A percentile compares a stretch with the other conserved stretches of the same genome.
These are phyloP conservation scores for Halcyon smyrnensis DNA, from an alignment of 2,797 vertebrate species.

Conservation along the genomic window DNA sequence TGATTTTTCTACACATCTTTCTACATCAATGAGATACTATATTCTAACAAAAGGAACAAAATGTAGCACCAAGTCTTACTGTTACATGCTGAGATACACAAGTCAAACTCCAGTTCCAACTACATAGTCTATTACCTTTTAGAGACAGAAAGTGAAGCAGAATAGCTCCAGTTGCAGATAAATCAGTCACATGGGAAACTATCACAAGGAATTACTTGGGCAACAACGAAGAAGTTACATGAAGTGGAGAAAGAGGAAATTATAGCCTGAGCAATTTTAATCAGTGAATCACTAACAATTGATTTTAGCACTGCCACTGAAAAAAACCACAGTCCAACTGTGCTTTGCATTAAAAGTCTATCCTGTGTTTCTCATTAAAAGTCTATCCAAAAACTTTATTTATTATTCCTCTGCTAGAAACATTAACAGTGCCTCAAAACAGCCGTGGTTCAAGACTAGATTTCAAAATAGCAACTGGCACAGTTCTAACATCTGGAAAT, in stretches of 20 bases:
- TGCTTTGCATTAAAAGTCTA: not conserved
- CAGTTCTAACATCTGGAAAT: not conserved
- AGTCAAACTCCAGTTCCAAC: not conserved
- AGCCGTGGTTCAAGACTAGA: not conserved
- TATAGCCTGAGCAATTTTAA: not conserved
- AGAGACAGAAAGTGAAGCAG: rapidly evolving
- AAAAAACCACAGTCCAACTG: not conserved
- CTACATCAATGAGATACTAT: not conserved
- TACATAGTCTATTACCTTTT: not conserved
- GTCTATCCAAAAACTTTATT: not conserved
- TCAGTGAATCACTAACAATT: not conserved
- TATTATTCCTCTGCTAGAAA: not conserved
- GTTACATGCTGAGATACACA: not conserved
- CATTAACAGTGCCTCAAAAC: no score
- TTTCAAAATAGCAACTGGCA: not conserved
- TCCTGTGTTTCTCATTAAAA: not conserved
- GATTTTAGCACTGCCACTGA: not conserved
- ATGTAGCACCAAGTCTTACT: not conserved
- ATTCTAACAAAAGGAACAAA: not conserved
- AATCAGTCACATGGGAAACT: not conserved
- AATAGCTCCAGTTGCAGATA: not conserved
- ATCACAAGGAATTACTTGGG: not conserved
- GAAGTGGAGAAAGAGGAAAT: not conserved
- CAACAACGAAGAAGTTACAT: not conserved
- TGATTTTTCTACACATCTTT: not conserved